phyloP scores from a whole-genome alignment of 2,113 vertebrate genomes.

The Hemiprocne comata region DNA sequence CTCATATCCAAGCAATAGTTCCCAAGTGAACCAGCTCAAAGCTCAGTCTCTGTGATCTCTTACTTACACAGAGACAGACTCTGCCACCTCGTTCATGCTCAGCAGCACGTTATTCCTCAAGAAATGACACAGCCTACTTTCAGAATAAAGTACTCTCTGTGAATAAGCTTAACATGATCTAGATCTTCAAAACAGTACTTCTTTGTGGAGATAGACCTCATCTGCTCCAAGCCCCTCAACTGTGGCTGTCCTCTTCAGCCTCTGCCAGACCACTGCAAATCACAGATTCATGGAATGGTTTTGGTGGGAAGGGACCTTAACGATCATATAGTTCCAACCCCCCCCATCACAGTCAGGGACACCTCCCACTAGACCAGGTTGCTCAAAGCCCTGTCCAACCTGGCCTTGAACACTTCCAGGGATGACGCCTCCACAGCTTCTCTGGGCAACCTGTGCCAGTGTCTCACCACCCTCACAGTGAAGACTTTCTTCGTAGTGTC shows the following conservation, averaged over 20 bases:
- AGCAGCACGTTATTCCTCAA: background rate
- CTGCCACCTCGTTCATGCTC: background rate
- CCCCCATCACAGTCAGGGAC: too few species aligned
- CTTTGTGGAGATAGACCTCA: background rate
- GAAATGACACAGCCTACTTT: background rate
- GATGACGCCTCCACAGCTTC: too few species aligned
- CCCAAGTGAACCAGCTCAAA: constrained; percentile 33
- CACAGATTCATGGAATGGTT: background rate
- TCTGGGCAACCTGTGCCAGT: too few species aligned
- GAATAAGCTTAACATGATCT: background rate
- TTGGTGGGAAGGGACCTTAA: too few species aligned
- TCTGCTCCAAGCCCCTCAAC: background rate
- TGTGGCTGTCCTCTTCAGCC: background rate
- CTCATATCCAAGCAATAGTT: constrained; percentile 34
- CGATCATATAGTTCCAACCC: too few species aligned
- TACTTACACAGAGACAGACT: background rate
- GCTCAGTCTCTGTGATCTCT: background rate
- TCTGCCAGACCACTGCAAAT: background rate
- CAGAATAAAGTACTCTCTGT: background rate
- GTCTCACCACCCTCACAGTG: too few species aligned
- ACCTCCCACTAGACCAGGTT: too few species aligned
- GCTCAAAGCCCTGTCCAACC: too few species aligned
- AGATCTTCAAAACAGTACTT: background rate
- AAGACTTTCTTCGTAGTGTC: too few species aligned
- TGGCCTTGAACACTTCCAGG: too few species aligned